Conservation (phyloP, 2,113 vertebrate genomes). For the Talpa occidentalis region DNA sequence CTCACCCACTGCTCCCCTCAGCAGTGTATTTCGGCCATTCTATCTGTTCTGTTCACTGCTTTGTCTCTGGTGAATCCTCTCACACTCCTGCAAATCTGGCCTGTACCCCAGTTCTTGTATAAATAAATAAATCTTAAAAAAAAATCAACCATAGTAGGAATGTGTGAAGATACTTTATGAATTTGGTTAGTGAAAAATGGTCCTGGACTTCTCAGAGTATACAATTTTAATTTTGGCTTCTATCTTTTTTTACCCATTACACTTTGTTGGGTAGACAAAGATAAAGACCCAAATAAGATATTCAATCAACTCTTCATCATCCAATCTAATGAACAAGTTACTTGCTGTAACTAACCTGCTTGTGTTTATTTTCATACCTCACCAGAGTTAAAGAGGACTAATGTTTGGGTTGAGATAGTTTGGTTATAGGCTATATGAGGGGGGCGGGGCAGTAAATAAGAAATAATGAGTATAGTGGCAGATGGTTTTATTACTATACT, state of each 20-base stretch:
- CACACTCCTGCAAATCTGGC: too few species aligned
- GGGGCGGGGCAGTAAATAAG: not conserved
- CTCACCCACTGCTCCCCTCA: too few species aligned
- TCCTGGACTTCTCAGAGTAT: not conserved
- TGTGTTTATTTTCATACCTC: not conserved
- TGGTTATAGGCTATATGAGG: not conserved
- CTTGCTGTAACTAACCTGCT: not conserved
- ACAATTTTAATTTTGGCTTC: constrained; percentile 18
- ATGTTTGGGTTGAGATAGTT: constrained; percentile 2
- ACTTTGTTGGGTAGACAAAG: not conserved
- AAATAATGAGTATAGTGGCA: not conserved
- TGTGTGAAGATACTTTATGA: not conserved
- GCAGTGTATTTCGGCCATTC: too few species aligned
- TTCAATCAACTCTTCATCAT: not conserved
- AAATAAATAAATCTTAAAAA: too few species aligned
- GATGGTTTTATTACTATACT: not conserved
- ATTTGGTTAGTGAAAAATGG: constrained; percentile 29
- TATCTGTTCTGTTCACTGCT: too few species aligned
- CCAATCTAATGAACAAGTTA: not conserved
- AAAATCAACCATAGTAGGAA: not conserved
- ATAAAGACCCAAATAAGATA: not conserved
- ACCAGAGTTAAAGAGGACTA: not conserved
- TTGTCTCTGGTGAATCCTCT: too few species aligned
- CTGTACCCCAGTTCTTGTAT: too few species aligned
- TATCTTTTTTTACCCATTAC: not conserved